These are phyloP conservation scores for Pseudotriccus pelzelni DNA, from an alignment of 2,797 vertebrate genomes.

Conservation along the genomic window DNA sequence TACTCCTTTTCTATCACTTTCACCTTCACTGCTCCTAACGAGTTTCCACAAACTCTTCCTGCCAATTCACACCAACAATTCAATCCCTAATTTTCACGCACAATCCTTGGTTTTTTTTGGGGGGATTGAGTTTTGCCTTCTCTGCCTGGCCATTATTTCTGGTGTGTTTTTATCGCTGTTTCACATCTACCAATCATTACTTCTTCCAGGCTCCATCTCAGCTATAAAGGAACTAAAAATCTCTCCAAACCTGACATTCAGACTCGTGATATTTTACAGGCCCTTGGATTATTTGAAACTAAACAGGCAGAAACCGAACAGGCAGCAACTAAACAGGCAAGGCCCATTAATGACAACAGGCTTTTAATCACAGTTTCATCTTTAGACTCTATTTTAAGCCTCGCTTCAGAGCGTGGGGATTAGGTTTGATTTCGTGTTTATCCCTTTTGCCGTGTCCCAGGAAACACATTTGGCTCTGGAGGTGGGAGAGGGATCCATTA, in stretches of 20 bases:
- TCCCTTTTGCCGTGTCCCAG: not conserved
- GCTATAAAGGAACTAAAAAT: not conserved
- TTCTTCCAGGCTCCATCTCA: not conserved
- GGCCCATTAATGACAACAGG: not conserved
- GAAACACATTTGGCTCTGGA: not conserved
- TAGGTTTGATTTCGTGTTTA: not conserved
- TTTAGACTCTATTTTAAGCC: not conserved
- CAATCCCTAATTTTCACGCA: not conserved
- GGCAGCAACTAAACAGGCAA: not conserved
- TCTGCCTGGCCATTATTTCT: not conserved
- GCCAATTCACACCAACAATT: fast-evolving
- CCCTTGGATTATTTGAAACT: not conserved
- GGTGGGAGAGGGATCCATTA: not conserved
- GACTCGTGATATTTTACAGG: not conserved
- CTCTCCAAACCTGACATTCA: not conserved
- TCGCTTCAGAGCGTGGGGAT: not conserved
- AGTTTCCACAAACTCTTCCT: not conserved
- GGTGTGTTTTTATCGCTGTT: not conserved
- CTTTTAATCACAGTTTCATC: not conserved
- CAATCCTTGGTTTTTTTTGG: not conserved
- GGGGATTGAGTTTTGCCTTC: not conserved
- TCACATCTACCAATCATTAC: not conserved
- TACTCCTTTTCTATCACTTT: not conserved
- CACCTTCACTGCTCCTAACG: not conserved
- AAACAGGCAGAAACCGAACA: not conserved